A percentile compares a stretch with the other conserved stretches of the same genome.
Evolutionary conservation across 2,113 vertebrate species (phyloP).

Genomic region (Lathamus discolor): DNA sequence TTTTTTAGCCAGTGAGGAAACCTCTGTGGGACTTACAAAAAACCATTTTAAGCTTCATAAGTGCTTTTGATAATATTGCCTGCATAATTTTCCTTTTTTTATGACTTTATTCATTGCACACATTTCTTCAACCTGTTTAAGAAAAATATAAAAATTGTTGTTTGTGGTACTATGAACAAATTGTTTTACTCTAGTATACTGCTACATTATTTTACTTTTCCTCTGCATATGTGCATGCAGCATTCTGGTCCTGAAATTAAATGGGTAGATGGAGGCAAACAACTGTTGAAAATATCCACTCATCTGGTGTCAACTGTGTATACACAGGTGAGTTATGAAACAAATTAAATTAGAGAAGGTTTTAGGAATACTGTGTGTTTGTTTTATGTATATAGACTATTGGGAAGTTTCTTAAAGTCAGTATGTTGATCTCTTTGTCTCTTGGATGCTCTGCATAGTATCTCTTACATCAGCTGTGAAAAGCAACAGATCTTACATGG

Average conservation of each 20-base stretch:
- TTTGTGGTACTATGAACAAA: neutral
- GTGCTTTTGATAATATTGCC: slow-evolving; percentile 20
- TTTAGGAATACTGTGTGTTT: neutral
- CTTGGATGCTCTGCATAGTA: neutral
- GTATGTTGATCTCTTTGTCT: neutral
- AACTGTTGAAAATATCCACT: slow-evolving; percentile 88
- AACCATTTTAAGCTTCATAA: slow-evolving; percentile 14
- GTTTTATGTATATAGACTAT: neutral
- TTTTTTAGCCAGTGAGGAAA: neutral
- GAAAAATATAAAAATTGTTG: neutral
- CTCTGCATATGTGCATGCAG: slow-evolving; percentile 64
- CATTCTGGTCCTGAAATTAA: slow-evolving; percentile 93
- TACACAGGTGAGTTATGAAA: slow-evolving; percentile 85
- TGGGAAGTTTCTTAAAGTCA: neutral
- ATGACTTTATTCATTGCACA: slow-evolving; percentile 47
- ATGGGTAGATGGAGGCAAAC: slow-evolving; percentile 97
- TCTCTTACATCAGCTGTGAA: neutral
- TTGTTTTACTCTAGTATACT: neutral
- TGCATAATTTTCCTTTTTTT: slow-evolving; percentile 40
- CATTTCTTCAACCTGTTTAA: slow-evolving; percentile 3
- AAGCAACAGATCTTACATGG: neutral
- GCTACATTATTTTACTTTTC: neutral
- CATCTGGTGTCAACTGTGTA: slow-evolving; percentile 97
- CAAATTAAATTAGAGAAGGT: neutral
- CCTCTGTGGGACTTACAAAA: neutral